phyloP scores from a whole-genome alignment of 2,888 invertebrate genomes.

The Macropis europaea region DNA sequence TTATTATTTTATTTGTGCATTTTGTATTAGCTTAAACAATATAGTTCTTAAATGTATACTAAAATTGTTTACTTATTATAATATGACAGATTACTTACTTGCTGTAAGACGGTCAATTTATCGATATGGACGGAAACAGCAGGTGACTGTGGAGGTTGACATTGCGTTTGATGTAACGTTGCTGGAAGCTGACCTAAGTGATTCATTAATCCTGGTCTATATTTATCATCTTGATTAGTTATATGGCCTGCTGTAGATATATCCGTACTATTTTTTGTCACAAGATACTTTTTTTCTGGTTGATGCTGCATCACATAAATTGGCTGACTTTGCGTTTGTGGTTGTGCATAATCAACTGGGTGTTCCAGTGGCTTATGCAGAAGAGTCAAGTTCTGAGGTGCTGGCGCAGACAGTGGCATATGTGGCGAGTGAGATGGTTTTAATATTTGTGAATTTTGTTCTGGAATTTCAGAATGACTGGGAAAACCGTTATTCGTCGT shows the following conservation, averaged over 20 bases:
- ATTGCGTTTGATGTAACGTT: slow-evolving; percentile 70
- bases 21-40: not conserved
- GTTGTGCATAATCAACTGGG: slow-evolving; percentile 74
- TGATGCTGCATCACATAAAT: slow-evolving; percentile 77
- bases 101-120: slow-evolving; percentile 71
- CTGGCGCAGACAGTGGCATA: slow-evolving; percentile 64
- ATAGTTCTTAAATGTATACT: too few relatives aligned
- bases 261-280: slow-evolving; percentile 82
- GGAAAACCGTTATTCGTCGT: slow-evolving; percentile 77
- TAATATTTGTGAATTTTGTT: slow-evolving; percentile 68
- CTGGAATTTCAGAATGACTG: slow-evolving; percentile 70
- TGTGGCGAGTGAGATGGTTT: slow-evolving; percentile 74
- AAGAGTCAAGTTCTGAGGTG: slow-evolving; percentile 71
- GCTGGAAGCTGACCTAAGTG: slow-evolving; percentile 70
- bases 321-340: slow-evolving; percentile 63
- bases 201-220: slow-evolving; percentile 72
- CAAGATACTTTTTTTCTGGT: slow-evolving; percentile 83
- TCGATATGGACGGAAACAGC: slow-evolving; percentile 72
- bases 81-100: slow-evolving; percentile 61
- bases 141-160: slow-evolving; percentile 72
- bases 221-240: slow-evolving; percentile 80
- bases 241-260: slow-evolving; percentile 77
- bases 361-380: slow-evolving; percentile 73
- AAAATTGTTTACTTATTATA: not conserved
- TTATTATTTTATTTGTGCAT: not conserved